These are phyloP conservation scores for Sturmia bella DNA, from an alignment of 2,888 invertebrate genomes.

Conservation along the genomic window DNA sequence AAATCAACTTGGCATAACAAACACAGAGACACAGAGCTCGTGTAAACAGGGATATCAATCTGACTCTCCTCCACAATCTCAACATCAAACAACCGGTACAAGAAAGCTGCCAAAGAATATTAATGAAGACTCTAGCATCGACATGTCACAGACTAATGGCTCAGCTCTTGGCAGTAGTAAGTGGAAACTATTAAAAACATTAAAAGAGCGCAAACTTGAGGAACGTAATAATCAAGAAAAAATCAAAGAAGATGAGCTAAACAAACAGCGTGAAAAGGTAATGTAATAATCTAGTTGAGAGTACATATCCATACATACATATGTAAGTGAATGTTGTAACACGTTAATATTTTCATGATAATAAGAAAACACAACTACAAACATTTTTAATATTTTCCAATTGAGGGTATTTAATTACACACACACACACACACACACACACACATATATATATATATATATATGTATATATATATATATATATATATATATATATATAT, in stretches of 20 bases:
- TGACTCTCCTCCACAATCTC: not conserved
- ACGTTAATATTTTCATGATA: no score
- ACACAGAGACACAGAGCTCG: not conserved
- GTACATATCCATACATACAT: not conserved
- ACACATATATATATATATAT: no score
- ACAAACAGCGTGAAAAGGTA: conserved; percentile 87
- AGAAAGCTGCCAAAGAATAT: conserved; percentile 42
- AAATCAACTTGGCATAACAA: not conserved
- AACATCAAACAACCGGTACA: not conserved
- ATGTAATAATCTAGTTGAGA: conserved; percentile 71
- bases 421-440: no score
- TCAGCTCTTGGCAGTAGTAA: conserved; percentile 89
- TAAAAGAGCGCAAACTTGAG: conserved; percentile 94
- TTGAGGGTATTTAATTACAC: no score
- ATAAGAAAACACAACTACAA: no score
- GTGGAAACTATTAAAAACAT: conserved; percentile 94
- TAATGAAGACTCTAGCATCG: conserved; percentile 80
- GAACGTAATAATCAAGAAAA: conserved; percentile 89
- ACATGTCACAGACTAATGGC: conserved; percentile 68
- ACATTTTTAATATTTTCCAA: no score
- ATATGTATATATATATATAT: no score
- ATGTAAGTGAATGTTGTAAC: no score
- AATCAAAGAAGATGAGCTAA: conserved; percentile 85
- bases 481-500: no score
- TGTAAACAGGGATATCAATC: not conserved